These are phyloP conservation scores for Hemiscyllium ocellatum DNA, from an alignment of 2,113 vertebrate genomes.

Conservation along the genomic window DNA sequence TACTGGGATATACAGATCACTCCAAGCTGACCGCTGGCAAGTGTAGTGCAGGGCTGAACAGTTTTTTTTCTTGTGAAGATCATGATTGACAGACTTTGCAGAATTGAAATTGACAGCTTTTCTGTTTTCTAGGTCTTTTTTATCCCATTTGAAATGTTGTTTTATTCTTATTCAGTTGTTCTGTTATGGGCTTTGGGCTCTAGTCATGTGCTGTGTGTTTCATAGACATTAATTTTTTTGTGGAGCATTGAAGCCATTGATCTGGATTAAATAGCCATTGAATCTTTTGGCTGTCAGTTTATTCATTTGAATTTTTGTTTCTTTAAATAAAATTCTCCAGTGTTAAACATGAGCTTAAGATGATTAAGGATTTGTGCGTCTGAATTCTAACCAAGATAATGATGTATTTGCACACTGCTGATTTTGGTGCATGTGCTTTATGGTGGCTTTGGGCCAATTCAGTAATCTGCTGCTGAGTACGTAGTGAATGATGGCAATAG, in stretches of 20 bases:
- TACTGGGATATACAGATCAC: constrained; percentile 22
- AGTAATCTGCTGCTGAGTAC: not conserved
- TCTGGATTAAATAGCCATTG: not conserved
- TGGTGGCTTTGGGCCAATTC: not conserved
- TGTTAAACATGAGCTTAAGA: not conserved
- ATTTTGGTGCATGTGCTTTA: not conserved
- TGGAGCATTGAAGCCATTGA: not conserved
- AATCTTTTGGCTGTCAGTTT: not conserved
- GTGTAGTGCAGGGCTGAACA: not conserved
- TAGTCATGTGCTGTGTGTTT: not conserved
- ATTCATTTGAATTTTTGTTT: not conserved
- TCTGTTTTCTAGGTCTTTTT: not conserved
- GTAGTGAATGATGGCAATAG: not conserved
- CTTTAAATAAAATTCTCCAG: constrained; percentile 1
- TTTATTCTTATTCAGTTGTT: not conserved
- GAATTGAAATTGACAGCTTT: constrained; percentile 28
- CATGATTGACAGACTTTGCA: constrained; percentile 31
- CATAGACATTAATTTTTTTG: not conserved
- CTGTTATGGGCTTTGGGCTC: not conserved
- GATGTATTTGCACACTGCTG: not conserved
- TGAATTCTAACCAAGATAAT: not conserved
- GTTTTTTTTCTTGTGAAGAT: constrained; percentile 6
- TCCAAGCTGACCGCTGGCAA: constrained; percentile 25
- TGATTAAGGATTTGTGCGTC: not conserved
- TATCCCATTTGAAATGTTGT: not conserved